Evolutionary conservation across 1,140 invertebrate genomes (phyloP).

Genomic region (Diuraphis noxia): DNA sequence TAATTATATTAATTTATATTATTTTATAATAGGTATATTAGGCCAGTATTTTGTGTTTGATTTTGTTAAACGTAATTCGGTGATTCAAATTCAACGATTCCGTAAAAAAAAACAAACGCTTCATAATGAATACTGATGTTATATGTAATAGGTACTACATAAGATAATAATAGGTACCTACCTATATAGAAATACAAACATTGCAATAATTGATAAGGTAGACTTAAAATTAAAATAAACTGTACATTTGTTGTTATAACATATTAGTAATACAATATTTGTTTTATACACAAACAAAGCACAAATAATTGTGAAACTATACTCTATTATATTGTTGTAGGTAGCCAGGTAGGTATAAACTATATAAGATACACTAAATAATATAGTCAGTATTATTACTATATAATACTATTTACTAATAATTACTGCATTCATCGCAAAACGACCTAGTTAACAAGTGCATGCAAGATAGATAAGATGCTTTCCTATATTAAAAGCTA

Average conservation of each 20-base stretch:
- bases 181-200: neutral
- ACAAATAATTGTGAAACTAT: neutral
- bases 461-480: neutral
- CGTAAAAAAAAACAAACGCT: neutral
- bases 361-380: neutral
- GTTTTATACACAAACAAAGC: neutral
- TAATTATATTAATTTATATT: too few relatives aligned
- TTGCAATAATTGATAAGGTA: conserved; percentile 6
- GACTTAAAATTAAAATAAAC: neutral
- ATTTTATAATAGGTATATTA: neutral
- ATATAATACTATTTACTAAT: neutral
- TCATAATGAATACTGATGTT: neutral
- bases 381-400: neutral
- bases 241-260: neutral
- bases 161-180: neutral
- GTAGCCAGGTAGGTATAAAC: too few relatives aligned
- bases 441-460: neutral
- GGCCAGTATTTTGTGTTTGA: neutral
- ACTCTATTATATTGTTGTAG: neutral
- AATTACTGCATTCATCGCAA: conserved; percentile 2
- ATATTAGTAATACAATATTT: neutral
- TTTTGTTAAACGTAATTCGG: neutral
- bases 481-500: neutral
- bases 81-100: too few relatives aligned
- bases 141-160: neutral